Conservation (phyloP, 1,140 invertebrate genomes). For the Dicyema japonicum region DNA sequence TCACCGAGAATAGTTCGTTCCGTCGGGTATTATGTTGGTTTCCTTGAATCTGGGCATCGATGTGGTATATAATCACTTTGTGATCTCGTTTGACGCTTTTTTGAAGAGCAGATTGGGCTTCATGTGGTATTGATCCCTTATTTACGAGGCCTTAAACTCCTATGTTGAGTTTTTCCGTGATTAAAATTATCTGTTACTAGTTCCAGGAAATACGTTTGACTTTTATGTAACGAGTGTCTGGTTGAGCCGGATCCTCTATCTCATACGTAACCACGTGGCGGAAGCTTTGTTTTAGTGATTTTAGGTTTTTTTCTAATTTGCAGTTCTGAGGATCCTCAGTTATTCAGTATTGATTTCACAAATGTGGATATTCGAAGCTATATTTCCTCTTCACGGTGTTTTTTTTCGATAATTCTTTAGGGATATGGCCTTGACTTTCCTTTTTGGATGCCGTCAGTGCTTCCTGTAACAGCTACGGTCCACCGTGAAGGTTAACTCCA, state of each 20-base stretch:
- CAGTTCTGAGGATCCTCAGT: constrained; percentile 55
- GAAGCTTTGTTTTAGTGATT: constrained; percentile 28
- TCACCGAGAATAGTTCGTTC: constrained; percentile 46
- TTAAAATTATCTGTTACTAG: constrained; percentile 13
- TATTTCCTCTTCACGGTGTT: constrained; percentile 43
- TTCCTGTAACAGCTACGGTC: constrained; percentile 79
- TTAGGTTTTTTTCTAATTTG: constrained; percentile 44
- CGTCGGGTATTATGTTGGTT: constrained; percentile 44
- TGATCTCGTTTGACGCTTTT: constrained; percentile 49
- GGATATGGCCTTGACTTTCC: constrained; percentile 65
- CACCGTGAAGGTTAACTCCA: constrained; percentile 49
- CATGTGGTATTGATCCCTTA: constrained; percentile 3
- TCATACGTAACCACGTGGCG: constrained; percentile 55
- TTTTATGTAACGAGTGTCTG: constrained; percentile 68
- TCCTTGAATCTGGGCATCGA: constrained; percentile 39
- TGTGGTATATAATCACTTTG: constrained; percentile 43
- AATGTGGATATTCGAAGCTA: constrained; percentile 56
- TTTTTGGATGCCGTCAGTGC: constrained; percentile 70
- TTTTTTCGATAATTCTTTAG: too few relatives aligned
- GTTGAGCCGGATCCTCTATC: constrained; percentile 77
- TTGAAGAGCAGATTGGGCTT: constrained; percentile 41
- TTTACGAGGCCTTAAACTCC: constrained; percentile 15
- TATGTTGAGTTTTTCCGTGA: constrained; percentile 16
- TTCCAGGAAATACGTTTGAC: constrained; percentile 33
- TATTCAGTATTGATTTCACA: constrained; percentile 66